Evolutionary conservation across 2,797 vertebrate genomes (phyloP), one percentile per base, ranked within the genome.

Genomic region (Bovichtus variegatus): DNA sequence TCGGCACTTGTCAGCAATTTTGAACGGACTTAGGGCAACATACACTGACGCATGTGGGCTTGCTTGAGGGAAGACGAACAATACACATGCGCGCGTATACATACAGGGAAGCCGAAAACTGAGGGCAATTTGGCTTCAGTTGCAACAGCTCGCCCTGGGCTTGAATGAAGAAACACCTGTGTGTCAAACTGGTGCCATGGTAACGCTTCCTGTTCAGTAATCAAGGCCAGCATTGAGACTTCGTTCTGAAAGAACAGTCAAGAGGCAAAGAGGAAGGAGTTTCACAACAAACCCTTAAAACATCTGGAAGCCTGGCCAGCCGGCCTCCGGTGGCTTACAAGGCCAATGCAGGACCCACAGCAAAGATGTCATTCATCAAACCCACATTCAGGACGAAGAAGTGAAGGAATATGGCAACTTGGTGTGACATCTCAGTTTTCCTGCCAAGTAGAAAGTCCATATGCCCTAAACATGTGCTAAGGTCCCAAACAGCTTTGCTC

Each of bases 1-100:
- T 92, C 55, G 83, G 73, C 89, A 76, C 91, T 91, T 90, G 91
- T 93, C 90, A 92, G 92, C 88, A 74, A 89, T 91, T 93, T 87
- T 82, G 60, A 91, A 90, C 44, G 61, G 88, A 90, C 90, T 88
- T 72, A 86, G 81, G 82, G 82, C 78, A 80, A 80, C 87, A 84
- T 78, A 72, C 44, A 61, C 71, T 60, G 84, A 82, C n/a, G 75
- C 82, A 82, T 59, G 87, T 74, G 74, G 79, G 77, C 60, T 83
- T n/a, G 69, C 83, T 80, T 61, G 36, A 71, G 87, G 83, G 82
- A 82, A 69, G 71, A 70, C 67, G 84, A 80, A 80, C 61, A 65
- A 34, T 66, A 40, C 80, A 80, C 71, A 62, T 10, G 9, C 41
- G 49, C 41, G 58, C 23, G 16, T 57, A 78, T 50, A 59, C 58